A percentile compares a stretch with the other conserved stretches of the same genome.
Conservation (phyloP, 2,888 invertebrate species). For the Metopia argyrocephala region DNA sequence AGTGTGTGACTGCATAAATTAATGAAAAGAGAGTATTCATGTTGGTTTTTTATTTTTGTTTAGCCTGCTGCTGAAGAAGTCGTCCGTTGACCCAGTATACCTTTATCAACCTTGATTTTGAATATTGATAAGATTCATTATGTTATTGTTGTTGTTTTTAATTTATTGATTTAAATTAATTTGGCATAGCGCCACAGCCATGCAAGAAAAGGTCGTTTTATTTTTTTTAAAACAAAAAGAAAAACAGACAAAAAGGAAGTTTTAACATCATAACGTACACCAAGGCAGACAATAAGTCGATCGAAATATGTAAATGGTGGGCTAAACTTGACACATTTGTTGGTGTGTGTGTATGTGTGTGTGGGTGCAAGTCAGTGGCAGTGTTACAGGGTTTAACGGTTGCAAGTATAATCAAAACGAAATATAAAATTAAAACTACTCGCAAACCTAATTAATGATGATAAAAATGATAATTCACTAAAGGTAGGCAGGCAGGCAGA, state of each 20-base stretch:
- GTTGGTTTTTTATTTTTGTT: background rate
- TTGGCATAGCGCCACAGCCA: conserved; percentile 62
- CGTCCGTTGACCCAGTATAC: conserved; percentile 66
- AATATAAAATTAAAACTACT: background rate
- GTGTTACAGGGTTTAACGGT: no score
- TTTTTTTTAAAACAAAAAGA: conserved; percentile 6
- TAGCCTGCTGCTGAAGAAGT: conserved; percentile 60
- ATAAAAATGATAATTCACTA: conserved; percentile 12
- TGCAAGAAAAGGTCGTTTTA: conserved; percentile 34
- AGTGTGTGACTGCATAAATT: conserved; percentile 5
- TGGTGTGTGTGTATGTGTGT: background rate
- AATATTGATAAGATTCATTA: conserved; percentile 60
- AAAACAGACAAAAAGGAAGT: background rate
- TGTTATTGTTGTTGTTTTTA: conserved; percentile 11
- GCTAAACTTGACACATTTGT: background rate
- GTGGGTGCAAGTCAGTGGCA: conserved; percentile 15
- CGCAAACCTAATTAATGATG: conserved; percentile 43
- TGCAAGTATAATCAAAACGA: background rate
- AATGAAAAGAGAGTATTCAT: conserved; percentile 10
- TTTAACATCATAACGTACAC: background rate
- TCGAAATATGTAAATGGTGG: conserved; percentile 1
- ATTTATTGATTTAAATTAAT: conserved; percentile 56
- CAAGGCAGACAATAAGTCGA: background rate
- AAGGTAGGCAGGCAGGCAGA: conserved; percentile 1
- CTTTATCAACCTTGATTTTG: conserved; percentile 66